Evolutionary conservation across 1,140 invertebrate genomes (phyloP), one percentile per base, ranked within the genome.

Genomic region (Meloidogyne exigua): DNA sequence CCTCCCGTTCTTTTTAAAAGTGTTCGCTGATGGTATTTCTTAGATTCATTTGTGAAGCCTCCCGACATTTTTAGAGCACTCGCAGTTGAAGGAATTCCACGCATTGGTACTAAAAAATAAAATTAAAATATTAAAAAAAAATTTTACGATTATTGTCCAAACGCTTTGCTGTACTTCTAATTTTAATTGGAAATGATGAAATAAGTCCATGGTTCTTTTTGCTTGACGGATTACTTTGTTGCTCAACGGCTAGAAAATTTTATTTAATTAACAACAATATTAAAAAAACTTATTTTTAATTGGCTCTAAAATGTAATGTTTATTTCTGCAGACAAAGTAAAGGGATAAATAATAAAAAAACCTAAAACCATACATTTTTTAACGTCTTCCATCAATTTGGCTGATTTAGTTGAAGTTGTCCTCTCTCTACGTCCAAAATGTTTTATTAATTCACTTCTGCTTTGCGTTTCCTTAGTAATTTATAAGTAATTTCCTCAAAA

Each of bases 41-140:
- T 81, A 2, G 81, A 72, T 63, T 84, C 81, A 49, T 84, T 84
- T 44, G 81, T 75, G 66, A 82, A 82, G 15, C 81, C 81, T 15
- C 73, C 71, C 49, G 82, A 84, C 49, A 82, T 81, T 72, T 82
- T 80, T 28, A 66, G 67, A 15, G 80, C 76, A 70, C 42, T 82
- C n/a, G 64, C 63, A n/a, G 72, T 28, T 9, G 76, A 57, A 23
- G 78, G 28, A 25, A 80, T 79, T 12, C 78, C 79, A 13, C 49
- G 28, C 79, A 80, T 79, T 44, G 79, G 79, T 57, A 80, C 79
- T 80, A 72, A 42, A 71, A 65, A 65, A 5, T 13, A 23, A 21
- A 36, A 42, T 28, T 32, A 71, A 32, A 71, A 72, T 15, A 15
- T 71, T 66, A 21, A 72, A 72, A 62, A 25, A 75, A 75, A 57